Evolutionary conservation across 2,797 vertebrate genomes (phyloP).

Genomic region (Anguilla obscura): DNA sequence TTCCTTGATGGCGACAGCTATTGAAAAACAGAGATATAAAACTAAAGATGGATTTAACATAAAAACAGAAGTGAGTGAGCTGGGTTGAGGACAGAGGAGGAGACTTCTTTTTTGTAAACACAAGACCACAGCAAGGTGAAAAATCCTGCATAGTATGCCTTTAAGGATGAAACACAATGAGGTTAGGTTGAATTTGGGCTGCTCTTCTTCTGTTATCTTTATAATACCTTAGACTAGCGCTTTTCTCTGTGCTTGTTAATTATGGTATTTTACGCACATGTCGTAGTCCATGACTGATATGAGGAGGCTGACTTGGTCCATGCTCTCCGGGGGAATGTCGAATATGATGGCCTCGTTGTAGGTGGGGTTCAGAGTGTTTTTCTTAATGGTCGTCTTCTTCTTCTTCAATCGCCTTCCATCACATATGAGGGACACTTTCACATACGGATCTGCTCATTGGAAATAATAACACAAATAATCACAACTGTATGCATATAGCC

Average conservation of each 20-base stretch:
- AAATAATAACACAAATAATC: background rate
- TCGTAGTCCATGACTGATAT: slow-evolving; percentile 99
- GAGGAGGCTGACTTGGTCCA: slow-evolving; percentile 97
- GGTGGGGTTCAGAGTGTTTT: slow-evolving; percentile 94
- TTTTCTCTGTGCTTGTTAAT: background rate
- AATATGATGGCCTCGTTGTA: slow-evolving; percentile 99
- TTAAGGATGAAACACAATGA: background rate
- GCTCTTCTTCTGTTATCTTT: background rate
- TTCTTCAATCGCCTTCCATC: slow-evolving; percentile 94
- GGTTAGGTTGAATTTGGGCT: background rate
- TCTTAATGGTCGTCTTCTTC: slow-evolving; percentile 98
- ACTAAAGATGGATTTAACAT: too few species aligned
- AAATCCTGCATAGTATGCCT: too few species aligned
- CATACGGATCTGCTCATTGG: slow-evolving; percentile 83
- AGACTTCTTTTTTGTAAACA: too few species aligned
- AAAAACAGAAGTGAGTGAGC: too few species aligned
- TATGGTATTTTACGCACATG: slow-evolving; percentile 70
- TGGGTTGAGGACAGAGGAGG: too few species aligned
- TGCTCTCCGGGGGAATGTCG: slow-evolving; percentile 96
- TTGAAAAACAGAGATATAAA: too few species aligned
- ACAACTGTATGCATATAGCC: background rate
- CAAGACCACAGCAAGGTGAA: too few species aligned
- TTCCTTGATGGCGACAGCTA: too few species aligned
- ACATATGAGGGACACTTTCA: slow-evolving; percentile 96
- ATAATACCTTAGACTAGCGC: background rate